A percentile compares a stretch with the other conserved stretches of the same genome.
These are phyloP conservation scores for Metopolophium dirhodum DNA, from an alignment of 1,140 invertebrate species.

Conservation along the genomic window DNA sequence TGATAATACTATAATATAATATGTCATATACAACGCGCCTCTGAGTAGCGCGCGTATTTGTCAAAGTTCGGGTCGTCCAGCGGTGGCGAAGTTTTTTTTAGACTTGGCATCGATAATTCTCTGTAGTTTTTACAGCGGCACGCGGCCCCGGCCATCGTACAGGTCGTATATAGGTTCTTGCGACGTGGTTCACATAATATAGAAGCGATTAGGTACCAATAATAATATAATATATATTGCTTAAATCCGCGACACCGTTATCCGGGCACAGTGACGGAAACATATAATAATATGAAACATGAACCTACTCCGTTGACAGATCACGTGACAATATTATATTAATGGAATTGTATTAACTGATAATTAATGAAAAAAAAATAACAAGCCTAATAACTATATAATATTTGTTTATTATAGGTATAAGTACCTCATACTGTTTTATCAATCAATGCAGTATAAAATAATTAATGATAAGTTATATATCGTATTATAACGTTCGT, in stretches of 20 bases:
- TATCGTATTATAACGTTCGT: too few relatives aligned
- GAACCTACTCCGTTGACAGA: not conserved
- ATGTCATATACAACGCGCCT: not conserved
- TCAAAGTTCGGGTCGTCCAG: conserved; percentile 16
- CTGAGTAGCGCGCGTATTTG: not conserved
- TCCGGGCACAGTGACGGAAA: not conserved
- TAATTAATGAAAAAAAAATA: not conserved
- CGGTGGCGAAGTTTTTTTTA: conserved; percentile 35
- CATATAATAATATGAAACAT: too few relatives aligned
- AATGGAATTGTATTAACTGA: not conserved
- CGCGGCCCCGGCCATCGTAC: not conserved
- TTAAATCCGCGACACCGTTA: not conserved
- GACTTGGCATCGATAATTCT: conserved; percentile 54
- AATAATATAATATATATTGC: not conserved
- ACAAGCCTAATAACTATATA: too few relatives aligned
- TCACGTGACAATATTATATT: not conserved
- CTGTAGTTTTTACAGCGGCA: conserved; percentile 3
- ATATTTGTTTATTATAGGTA: too few relatives aligned
- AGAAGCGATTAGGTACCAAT: not conserved
- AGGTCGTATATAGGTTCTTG: not conserved
- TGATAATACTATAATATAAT: not conserved
- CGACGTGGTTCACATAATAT: not conserved
- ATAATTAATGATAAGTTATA: too few relatives aligned
- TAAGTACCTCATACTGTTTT: too few relatives aligned
- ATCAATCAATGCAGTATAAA: too few relatives aligned